phyloP scores from a whole-genome alignment of 2,113 vertebrate genomes.

The Scartelaos histophorus region DNA sequence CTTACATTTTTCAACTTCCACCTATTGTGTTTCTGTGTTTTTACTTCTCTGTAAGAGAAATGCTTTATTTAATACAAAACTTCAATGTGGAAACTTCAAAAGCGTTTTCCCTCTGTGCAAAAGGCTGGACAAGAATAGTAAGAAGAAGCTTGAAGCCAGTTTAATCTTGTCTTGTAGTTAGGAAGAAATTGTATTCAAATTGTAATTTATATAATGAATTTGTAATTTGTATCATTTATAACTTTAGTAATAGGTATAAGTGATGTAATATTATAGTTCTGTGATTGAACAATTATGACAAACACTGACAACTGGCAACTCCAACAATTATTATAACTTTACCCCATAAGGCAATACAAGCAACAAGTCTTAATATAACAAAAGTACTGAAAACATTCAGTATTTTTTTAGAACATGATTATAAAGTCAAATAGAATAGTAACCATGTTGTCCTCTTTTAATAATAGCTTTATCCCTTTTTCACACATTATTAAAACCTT shows the following conservation, averaged over 20 bases:
- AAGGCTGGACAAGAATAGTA: not conserved
- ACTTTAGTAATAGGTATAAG: too few relatives aligned
- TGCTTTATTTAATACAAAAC: not conserved
- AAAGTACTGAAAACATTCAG: too few relatives aligned
- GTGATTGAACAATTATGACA: not conserved
- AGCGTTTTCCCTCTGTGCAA: not conserved
- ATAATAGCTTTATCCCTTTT: not conserved
- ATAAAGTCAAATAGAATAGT: not conserved
- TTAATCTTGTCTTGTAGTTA: not conserved
- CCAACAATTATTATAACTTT: too few relatives aligned
- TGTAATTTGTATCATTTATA: too few relatives aligned
- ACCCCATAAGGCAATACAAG: too few relatives aligned
- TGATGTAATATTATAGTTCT: not conserved
- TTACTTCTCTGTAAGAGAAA: slow-evolving; percentile 11
- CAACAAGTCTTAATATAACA: not conserved
- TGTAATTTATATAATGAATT: too few relatives aligned
- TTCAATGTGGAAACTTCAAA: not conserved
- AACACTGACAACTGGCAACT: not conserved
- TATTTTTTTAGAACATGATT: not conserved
- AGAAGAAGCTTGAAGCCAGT: not conserved
- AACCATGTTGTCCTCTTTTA: too few relatives aligned
- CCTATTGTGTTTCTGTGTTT: slow-evolving; percentile 33
- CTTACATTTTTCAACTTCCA: slow-evolving; percentile 32
- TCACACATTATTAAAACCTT: not conserved
- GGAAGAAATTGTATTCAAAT: not conserved